These are phyloP conservation scores for Drosophila stalkeri DNA, from an alignment of 2,888 invertebrate species.

Conservation along the genomic window DNA sequence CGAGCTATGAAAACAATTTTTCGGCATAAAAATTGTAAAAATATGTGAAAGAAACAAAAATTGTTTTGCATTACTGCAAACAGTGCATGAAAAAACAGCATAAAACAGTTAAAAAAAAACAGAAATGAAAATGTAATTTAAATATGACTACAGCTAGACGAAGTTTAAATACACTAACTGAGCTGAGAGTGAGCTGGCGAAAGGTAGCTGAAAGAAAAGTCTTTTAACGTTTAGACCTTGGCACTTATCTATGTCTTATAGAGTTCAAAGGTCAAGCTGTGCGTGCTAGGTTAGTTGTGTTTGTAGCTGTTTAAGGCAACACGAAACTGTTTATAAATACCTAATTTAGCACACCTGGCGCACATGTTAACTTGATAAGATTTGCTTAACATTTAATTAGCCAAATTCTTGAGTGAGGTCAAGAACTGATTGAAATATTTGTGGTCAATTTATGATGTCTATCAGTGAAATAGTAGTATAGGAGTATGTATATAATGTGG, in stretches of 20 bases:
- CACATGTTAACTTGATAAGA: not conserved
- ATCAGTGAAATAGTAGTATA: not conserved
- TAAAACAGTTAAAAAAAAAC: not conserved
- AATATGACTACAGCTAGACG: not conserved
- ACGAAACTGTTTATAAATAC: not conserved
- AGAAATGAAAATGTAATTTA: not conserved
- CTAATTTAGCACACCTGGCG: not conserved
- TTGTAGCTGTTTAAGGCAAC: not conserved
- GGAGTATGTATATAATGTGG: not conserved
- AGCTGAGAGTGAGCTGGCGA: not conserved
- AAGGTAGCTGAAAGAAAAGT: not conserved
- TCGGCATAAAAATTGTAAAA: conserved; percentile 25
- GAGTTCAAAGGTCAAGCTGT: not conserved
- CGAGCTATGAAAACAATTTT: conserved; percentile 36
- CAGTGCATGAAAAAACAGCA: not conserved
- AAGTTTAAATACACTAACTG: conserved; percentile 1
- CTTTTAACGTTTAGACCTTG: not conserved
- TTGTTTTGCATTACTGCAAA: conserved; percentile 8
- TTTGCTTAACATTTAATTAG: not conserved
- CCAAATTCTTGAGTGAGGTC: not conserved
- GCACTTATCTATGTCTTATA: not conserved
- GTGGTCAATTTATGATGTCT: not conserved
- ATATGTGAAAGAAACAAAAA: conserved; percentile 2
- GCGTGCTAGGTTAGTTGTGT: not conserved
- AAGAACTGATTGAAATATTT: not conserved